Base-by-base conservation (phyloP, 2,113 vertebrate species). In the Microtus ochrogaster region DNA sequence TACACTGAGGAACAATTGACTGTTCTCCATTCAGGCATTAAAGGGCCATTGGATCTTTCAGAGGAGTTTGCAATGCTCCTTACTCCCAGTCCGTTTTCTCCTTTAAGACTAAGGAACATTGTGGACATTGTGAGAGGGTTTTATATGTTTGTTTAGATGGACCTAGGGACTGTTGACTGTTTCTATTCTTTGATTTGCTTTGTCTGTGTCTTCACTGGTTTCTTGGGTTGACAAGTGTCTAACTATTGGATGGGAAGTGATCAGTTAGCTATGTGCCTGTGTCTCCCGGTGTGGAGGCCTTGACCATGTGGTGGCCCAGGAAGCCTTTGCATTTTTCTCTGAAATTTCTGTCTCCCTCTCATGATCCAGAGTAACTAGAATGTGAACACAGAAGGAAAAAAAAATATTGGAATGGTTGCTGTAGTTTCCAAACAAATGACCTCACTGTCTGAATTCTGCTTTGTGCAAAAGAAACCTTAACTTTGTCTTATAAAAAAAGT, bases 361-460 rank as follows among this genome's bases (percentile, higher is more conserved):
- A 93, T 95, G 94, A 96, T 76, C 90, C 74, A 89, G 79, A 92
- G 63, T 72, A 92, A 91, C 44, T 70, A 96, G 66, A 96, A 87
- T 93, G 90, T 74, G 90, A 58, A 83, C 66, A 63, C 26, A 89
- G 9, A 70, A 44, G 24, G 52, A 4, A 76, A 10, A 78, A 11
- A 86, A 73, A 47, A 33, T 36, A 52, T 68, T 84, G 96, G 90
- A 90, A 81, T 83, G 65, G 94, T 96, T 82, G 82, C 93, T 95
- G 76, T 95, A 88, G 90, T 98, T 98, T 97, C 93, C 95, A 96
- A 98, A 98, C 94, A 98, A 92, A 98, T 97, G 97, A 97, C 65
- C 79, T 97, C 97, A 97, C 49, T 95, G 83, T 88, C 87, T 93
- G 91, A 95, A 92, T 96, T 96, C 79, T 61, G 84, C 66, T 89